phyloP scores from a whole-genome alignment of 2,888 invertebrate species.

The Tinea pellionella region DNA sequence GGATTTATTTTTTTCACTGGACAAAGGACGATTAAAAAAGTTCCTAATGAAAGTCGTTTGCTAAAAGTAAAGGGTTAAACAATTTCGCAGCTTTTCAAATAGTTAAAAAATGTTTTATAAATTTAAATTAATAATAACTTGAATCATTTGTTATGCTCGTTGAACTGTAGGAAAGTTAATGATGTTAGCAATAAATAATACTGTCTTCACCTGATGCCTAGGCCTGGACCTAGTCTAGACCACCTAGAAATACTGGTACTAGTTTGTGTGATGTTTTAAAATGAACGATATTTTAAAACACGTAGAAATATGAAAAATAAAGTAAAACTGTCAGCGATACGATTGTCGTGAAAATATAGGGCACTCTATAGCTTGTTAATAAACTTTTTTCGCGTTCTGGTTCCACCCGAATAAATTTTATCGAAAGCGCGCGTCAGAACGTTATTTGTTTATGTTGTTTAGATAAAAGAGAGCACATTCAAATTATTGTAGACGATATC shows the following conservation, averaged over 20 bases:
- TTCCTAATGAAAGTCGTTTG: constrained; percentile 59
- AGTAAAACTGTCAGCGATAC: neutral
- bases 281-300: neutral
- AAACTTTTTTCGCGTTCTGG: constrained; percentile 29
- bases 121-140: neutral
- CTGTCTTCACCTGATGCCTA: too few species aligned
- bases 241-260: too few species aligned
- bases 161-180: too few species aligned
- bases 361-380: constrained; percentile 30
- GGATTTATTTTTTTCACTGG: constrained; percentile 54
- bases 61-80: constrained; percentile 50
- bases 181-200: too few species aligned
- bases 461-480: constrained; percentile 27
- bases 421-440: constrained; percentile 32
- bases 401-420: constrained; percentile 25
- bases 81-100: constrained; percentile 8
- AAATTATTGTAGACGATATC: neutral
- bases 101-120: constrained; percentile 2
- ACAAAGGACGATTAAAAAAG: constrained; percentile 68
- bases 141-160: neutral
- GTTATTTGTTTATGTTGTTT: constrained; percentile 32
- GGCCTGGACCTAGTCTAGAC: too few species aligned
- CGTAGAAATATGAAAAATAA: neutral
- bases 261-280: neutral
- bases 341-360: constrained; percentile 18